Evolutionary conservation across 2,888 invertebrate genomes (phyloP).

Genomic region (Tortrix viridana): DNA sequence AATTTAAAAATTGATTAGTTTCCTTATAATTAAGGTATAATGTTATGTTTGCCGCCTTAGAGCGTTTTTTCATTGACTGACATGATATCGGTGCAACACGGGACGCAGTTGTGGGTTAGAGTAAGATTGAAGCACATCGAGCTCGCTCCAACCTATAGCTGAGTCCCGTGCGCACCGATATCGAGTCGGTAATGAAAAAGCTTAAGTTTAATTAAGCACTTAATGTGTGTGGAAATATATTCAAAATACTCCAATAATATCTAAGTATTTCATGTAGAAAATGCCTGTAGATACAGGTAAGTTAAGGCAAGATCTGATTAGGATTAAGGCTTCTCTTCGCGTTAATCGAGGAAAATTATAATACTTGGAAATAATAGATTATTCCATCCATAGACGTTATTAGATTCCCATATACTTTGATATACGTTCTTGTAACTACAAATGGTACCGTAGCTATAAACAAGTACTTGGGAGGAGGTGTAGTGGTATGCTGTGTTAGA

Average conservation of each 20-base stretch:
- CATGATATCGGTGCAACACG: no score
- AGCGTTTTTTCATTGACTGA: no score
- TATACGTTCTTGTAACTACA: conserved; percentile 6
- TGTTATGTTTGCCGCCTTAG: conserved; percentile 7
- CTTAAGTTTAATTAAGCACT: no score
- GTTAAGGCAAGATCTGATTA: conserved; percentile 25
- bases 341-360: not conserved
- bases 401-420: not conserved
- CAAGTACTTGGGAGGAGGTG: conserved; percentile 17
- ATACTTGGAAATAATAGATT: not conserved
- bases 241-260: conserved; percentile 10
- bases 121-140: no score
- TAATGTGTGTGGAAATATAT: not conserved
- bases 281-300: not conserved
- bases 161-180: no score
- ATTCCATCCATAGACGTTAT: conserved; percentile 10
- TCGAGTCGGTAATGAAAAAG: no score
- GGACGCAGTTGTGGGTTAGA: no score
- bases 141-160: no score
- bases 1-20: not conserved
- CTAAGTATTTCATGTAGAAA: not conserved
- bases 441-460: conserved; percentile 9
- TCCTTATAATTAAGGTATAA: not conserved
- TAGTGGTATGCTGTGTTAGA: conserved; percentile 65
- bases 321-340: conserved; percentile 13